These are phyloP conservation scores for Drosophila neocordata DNA, from an alignment of 1,140 invertebrate species.

Conservation along the genomic window DNA sequence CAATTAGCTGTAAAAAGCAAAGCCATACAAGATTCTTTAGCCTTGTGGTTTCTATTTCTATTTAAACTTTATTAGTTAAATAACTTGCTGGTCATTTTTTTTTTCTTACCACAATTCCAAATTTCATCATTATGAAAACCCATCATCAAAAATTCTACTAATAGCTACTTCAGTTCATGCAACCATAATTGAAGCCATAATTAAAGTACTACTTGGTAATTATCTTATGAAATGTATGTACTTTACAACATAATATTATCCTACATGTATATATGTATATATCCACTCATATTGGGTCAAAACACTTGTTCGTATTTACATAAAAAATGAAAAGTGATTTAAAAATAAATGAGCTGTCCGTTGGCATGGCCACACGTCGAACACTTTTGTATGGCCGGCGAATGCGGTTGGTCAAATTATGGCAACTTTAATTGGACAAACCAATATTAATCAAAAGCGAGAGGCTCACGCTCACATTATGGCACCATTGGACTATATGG, in stretches of 20 bases:
- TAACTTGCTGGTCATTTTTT: no score
- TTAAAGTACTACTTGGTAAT: constrained; percentile 8
- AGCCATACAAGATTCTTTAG: no score
- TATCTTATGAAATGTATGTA: constrained; percentile 11
- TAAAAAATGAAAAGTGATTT: constrained; percentile 3
- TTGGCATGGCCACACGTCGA: constrained; percentile 15
- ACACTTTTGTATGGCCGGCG: constrained; percentile 16
- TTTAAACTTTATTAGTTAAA: no score
- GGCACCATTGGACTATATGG: not conserved
- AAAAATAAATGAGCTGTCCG: constrained; percentile 39
- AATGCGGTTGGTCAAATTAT: constrained; percentile 63
- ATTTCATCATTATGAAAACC: no score
- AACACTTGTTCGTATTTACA: constrained; percentile 9
- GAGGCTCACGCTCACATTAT: constrained; percentile 22
- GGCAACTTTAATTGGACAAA: constrained; percentile 72
- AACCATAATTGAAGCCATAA: not conserved
- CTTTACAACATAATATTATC: not conserved
- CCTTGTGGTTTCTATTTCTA: no score
- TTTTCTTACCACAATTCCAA: no score
- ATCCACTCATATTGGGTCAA: constrained; percentile 5
- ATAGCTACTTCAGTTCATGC: not conserved
- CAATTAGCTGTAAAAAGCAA: no score
- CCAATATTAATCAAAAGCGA: constrained; percentile 69
- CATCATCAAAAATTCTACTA: not conserved
- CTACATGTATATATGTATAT: not conserved